Evolutionary conservation across 2,797 vertebrate species (phyloP), one percentile per base, ranked within the genome.

Genomic region (Pangasius sanitwongsei): DNA sequence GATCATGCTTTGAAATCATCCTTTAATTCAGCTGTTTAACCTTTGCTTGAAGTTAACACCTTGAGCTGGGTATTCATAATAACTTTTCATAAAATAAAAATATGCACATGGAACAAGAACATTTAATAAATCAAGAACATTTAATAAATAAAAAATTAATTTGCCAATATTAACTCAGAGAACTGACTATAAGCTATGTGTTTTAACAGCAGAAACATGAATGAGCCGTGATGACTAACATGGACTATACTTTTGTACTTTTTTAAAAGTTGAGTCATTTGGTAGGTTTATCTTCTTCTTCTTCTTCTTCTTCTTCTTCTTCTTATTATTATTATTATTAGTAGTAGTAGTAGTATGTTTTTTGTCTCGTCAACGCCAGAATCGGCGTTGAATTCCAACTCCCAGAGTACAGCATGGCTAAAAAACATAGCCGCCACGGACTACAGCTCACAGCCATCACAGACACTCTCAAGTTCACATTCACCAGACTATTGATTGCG

Each of bases 171-270:
- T 25, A 65, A 61, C 25, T 48, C 16, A 48, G n/a, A 15, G 31
- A 25, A 59, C 57, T 59, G 34, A 28, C 34, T 37, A 59, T 86
- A 9, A 28, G 12, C 59, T 55, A 16, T 37, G 72, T 65, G 34
- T 55, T 83, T 57, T 89, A 31, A 81, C 20, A 55, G 13, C 8
- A 80, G 48, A 11, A 57, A 59, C 84, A 41, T 69, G 55, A 65
- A n/a, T n/a, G 12, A n/a, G 28, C 63, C 63, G 1, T n/a, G 8
- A 65, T n/a, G 25, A 28, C 25, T 28, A 57, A 57, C 16, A 57
- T 57, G 16, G 55, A 57, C 18, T 20, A 20, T 59, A 59, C 4
- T 20, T 59, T 5, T 57, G 4, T 15, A 57, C 16, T 18, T 20
- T 59, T 44, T 44, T 44, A 44, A 6, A 44, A 44, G 41, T 44